Evolutionary conservation across 2,888 invertebrate genomes (phyloP).

Genomic region (Mesorhabditis sp.): DNA sequence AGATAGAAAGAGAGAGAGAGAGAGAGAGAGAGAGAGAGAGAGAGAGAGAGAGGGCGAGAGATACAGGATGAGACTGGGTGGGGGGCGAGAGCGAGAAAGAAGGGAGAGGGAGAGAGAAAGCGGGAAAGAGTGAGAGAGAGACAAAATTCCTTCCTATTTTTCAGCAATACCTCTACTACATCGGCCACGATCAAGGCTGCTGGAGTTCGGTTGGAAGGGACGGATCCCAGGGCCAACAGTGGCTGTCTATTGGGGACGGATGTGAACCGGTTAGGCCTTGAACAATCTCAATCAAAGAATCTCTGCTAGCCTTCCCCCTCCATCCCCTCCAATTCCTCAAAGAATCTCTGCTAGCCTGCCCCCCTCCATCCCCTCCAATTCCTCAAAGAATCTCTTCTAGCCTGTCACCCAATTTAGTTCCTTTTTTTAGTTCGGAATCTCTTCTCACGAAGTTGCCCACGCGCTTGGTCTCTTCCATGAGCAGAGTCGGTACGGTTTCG

Average conservation of each 20-base stretch:
- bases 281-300: slow-evolving; percentile 1
- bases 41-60: too few species aligned
- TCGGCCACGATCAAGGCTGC: slow-evolving; percentile 41
- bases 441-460: slow-evolving; percentile 42
- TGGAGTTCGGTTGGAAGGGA: slow-evolving; percentile 43
- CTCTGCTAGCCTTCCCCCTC: neutral
- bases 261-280: slow-evolving; percentile 33
- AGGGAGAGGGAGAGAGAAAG: too few species aligned
- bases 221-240: slow-evolving; percentile 27
- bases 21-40: too few species aligned
- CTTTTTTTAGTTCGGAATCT: slow-evolving; percentile 36
- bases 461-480: slow-evolving; percentile 42
- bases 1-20: too few species aligned
- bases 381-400: neutral
- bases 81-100: too few species aligned
- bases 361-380: neutral
- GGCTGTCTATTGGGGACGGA: slow-evolving; percentile 36
- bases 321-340: neutral
- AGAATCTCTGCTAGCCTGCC: neutral
- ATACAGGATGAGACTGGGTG: too few species aligned
- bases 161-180: slow-evolving; percentile 24
- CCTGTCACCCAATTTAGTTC: neutral
- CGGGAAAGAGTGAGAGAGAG: neutral
- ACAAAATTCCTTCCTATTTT: neutral
- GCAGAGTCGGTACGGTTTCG: slow-evolving; percentile 32